Evolutionary conservation across 1,140 invertebrate genomes (phyloP), one percentile per base, ranked within the genome.

Genomic region (Drepana arcuata): DNA sequence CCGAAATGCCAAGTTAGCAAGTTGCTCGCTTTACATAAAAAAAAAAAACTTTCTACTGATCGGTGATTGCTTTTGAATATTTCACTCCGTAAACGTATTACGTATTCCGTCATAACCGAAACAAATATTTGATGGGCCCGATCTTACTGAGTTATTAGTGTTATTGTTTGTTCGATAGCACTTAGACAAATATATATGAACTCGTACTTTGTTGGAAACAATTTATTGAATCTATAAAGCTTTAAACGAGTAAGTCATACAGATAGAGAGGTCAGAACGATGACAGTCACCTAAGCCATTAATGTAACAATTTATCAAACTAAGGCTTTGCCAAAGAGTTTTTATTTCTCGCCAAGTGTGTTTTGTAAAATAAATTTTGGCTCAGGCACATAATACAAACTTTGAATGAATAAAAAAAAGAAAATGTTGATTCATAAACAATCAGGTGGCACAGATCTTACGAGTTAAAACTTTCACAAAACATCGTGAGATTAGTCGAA

Each of bases 1-100:
- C 48, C 31, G 41, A 58, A 60, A 41, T 54, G 37, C 31, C 34
- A 35, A 47, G 49, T 55, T 54, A 47, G 18, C 4, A 4, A 21
- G 4, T 21, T 4, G 18, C 4, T 21, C 4, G 4, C 18, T 21
- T 5, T 21, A 9, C 9, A 21, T 21, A 9, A 9, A 21, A 4
- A 21, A 4, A 21, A 9, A 5, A 21, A 4, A 21, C 9, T 53
- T 60, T 59, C 18, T 58, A 50, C 52, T 41, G 44, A 52, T 47
- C 53, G 48, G 37, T 64, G 53, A 42, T 41, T 62, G 51, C 48
- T 53, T 57, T 47, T 63, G 48, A 63, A 62, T 57, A 50, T 60
- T 60, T 60, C 57, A 66, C 52, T 42, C 40, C 41, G 39, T 51
- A 46, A 52, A 57, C 51, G 50, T 48, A 54, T 60, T 56, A 60